Base-by-base conservation (phyloP, 2,888 invertebrate species). In the Uloborus plumipes region DNA sequence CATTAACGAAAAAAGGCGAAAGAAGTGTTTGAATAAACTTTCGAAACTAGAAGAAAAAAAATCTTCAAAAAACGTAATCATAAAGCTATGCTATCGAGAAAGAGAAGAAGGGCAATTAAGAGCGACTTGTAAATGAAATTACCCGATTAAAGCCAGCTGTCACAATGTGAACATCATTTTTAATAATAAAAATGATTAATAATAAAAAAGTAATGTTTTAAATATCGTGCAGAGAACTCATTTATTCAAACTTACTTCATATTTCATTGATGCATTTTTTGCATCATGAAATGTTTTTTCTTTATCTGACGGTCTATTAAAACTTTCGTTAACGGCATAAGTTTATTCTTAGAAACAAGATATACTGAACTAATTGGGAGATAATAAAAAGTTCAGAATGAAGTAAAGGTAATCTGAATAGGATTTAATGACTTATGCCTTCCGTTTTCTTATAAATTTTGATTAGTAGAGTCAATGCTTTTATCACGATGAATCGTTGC, bases 81-180 rank as follows among this genome's bases (percentile, higher is more conserved):
- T 58, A 58, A 39, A 58, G 58, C 16, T 58, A 58, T 58, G 11
- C 16, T 55, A 55, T 18, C 39, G 20, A 55, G 55, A 55, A 69
- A 47, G 55, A 50, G 71, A 50, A 58, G 61, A 69, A 53, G 76
- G 61, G 69, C 70, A 76, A 69, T 76, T 76, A 76, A 26, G 50
- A 22, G 31, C 22, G 18, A 50, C 69, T 61, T 69, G 76, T 69
- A 76, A 76, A 76, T 76, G 76, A 76, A 62, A 70, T 76, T 76
- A 76, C 62, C 75, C 69, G 76, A 76, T 76, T 76, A 76, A 61
- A 53, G 47, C 18, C 76, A 69, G 51, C 76, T 76, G 76, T 76
- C 76, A 76, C 39, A 76, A 76, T 53, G 59, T 51, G 70, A 62
- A 76, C 75, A 66, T 76, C 75, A 76, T 61, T 61, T 31, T 39